Evolutionary conservation across 1,140 invertebrate species (phyloP).

Genomic region (Drosophila ercepeae): DNA sequence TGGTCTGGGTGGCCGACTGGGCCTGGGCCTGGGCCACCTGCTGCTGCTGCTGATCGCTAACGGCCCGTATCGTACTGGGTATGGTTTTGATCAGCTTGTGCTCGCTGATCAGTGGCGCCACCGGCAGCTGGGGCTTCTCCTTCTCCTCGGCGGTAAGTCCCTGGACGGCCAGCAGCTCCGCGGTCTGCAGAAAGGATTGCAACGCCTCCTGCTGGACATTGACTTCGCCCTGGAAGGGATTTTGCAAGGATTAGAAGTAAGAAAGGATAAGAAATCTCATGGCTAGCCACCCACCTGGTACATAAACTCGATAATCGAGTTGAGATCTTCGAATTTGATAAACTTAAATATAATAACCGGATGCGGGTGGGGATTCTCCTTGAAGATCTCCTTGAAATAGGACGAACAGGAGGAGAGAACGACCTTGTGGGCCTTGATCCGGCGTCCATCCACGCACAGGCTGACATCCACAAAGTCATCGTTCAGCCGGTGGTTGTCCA

Average conservation of each 20-base stretch:
- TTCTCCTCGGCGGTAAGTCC: conserved; percentile 89
- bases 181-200: conserved; percentile 93
- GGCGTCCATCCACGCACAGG: conserved; percentile 92
- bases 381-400: conserved; percentile 93
- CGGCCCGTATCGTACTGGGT: conserved; percentile 78
- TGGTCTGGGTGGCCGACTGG: conserved; percentile 73
- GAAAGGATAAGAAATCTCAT: neutral
- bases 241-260: neutral
- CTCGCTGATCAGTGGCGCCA: conserved; percentile 73
- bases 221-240: conserved; percentile 89
- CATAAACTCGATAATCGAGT: conserved; percentile 93
- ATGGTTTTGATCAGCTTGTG: conserved; percentile 82
- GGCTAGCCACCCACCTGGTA: conserved; percentile 85
- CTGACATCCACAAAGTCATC: conserved; percentile 94
- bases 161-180: conserved; percentile 94
- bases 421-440: conserved; percentile 93
- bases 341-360: conserved; percentile 94
- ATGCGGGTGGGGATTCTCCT: conserved; percentile 93
- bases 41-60: conserved; percentile 69
- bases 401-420: conserved; percentile 92
- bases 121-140: conserved; percentile 76
- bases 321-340: conserved; percentile 91
- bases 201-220: conserved; percentile 95
- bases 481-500: conserved; percentile 90
- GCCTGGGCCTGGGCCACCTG: conserved; percentile 53